These are phyloP conservation scores for Bombycilla garrulus DNA, from an alignment of 2,113 vertebrate genomes.

Conservation along the genomic window DNA sequence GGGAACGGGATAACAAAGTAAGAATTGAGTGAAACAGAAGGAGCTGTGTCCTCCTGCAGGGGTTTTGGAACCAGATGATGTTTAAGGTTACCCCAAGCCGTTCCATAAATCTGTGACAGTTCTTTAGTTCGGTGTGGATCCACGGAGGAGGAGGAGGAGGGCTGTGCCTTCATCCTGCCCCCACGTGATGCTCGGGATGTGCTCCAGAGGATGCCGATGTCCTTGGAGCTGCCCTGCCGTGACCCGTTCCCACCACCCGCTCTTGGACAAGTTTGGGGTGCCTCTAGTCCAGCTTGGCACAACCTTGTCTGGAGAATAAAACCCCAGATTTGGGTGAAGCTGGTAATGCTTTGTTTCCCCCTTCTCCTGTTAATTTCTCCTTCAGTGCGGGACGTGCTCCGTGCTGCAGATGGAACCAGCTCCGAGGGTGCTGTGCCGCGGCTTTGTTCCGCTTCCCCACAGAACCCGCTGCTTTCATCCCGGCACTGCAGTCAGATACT, in stretches of 20 bases:
- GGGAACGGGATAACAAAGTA: background rate
- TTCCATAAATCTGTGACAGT: background rate
- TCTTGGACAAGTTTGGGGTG: background rate
- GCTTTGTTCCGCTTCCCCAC: background rate
- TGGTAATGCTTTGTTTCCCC: accelerated
- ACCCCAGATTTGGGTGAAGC: background rate
- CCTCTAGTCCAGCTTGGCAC: background rate
- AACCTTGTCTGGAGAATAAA: background rate
- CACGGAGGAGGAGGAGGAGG: accelerated
- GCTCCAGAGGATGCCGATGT: background rate
- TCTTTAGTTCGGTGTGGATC: background rate
- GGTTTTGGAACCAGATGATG: background rate
- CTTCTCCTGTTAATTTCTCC: background rate
- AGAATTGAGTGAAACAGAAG: background rate
- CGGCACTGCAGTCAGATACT: slow-evolving; percentile 38
- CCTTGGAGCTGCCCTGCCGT: accelerated
- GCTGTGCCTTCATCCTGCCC: background rate
- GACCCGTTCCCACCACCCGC: background rate
- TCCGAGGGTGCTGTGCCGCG: accelerated
- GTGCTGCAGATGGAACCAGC: background rate
- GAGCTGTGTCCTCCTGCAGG: background rate
- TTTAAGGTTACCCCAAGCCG: background rate
- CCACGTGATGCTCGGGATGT: accelerated
- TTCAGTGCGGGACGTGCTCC: accelerated
- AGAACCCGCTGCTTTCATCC: background rate